These are phyloP conservation scores for Macrosoma leucophasiata DNA, from an alignment of 2,888 invertebrate genomes.

Conservation along the genomic window DNA sequence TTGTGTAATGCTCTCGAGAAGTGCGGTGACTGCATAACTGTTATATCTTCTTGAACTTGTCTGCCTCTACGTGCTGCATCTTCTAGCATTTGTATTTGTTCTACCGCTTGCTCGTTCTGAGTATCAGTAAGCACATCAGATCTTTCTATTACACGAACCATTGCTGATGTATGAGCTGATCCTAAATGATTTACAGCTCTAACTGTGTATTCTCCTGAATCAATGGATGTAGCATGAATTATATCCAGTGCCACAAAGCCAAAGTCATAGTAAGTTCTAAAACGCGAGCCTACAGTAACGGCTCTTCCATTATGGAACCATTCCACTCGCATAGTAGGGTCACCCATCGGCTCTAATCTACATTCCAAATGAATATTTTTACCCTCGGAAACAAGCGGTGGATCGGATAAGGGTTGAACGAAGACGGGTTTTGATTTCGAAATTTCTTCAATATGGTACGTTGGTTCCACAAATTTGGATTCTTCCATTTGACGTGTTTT, in stretches of 20 bases:
- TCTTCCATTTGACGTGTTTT: constrained; percentile 92
- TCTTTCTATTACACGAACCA: constrained; percentile 88
- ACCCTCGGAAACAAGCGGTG: constrained; percentile 89
- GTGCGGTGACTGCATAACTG: constrained; percentile 89
- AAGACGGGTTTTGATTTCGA: constrained; percentile 97
- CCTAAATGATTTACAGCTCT: constrained; percentile 96
- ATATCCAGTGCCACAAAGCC: constrained; percentile 98
- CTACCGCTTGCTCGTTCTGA: constrained; percentile 93
- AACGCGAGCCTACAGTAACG: constrained; percentile 92
- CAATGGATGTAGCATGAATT: constrained; percentile 93
- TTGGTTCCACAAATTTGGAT: constrained; percentile 89
- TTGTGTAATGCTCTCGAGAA: constrained; percentile 92
- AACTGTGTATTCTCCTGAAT: constrained; percentile 96
- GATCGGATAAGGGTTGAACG: constrained; percentile 90
- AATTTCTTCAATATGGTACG: constrained; percentile 93
- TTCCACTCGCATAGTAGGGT: constrained; percentile 95
- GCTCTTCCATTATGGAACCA: constrained; percentile 97
- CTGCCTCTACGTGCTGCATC: constrained; percentile 83
- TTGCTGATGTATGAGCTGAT: constrained; percentile 92
- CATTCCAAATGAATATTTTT: constrained; percentile 94
- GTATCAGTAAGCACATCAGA: constrained; percentile 91
- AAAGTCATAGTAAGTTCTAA: constrained; percentile 96
- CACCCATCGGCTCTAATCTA: constrained; percentile 94
- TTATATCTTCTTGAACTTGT: constrained; percentile 86
- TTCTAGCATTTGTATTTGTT: constrained; percentile 94